Base-by-base conservation (phyloP, 92 coral and sea anemone species). In the Epizoanthus illoricatus region DNA sequence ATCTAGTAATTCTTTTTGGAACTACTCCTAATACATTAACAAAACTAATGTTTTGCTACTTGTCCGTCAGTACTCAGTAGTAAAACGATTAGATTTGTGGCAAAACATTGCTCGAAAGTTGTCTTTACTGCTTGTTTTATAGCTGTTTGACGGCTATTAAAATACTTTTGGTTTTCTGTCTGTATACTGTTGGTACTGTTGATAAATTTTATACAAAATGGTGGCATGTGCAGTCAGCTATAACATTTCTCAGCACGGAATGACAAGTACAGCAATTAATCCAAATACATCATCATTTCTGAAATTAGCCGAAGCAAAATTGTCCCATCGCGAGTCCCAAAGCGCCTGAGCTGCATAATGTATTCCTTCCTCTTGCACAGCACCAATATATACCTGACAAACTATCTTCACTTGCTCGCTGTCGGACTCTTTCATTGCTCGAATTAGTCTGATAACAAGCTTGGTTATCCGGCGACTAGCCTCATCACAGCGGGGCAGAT, bases 291-390 rank as follows among this genome's bases (percentile, higher is more conserved):
- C 60, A 42, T 76, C 81, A 13, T 76, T 76, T 76, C 81, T 76
- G 56, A 76, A 76, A 62, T 69, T 76, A n/a, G 81, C 81, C 59
- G 81, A 76, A 19, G 81, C 81, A 47, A 76, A 76, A 11, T 76
- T 76, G 70, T 76, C 81, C 70, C 9, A 76, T 2, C 23, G 70
- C 42, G 52, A 56, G 65, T 76, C n/a, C 81, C 81, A 76, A 3
- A 76, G 81, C 7, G 81, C 58, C 58, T 76, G 81, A 2, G 63
- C 81, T 2, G 81, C 59, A 7, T 60, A 60, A 36, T 60, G 65
- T 6, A 76, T 62, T 4, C 81, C 81, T 7, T 76, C 55, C 2
- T 62, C 81, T 10, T 76, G 58, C 5, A 76, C 81, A 7, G 81
- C 81, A 7, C 81, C 81, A n/a, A 76, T 40, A 28, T 36, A 76